Percentiles rank a stretch among this genome's conserved stretches.
These are phyloP conservation scores for Alviniconcha strummeri DNA, from an alignment of 2,888 invertebrate genomes.

Conservation along the genomic window DNA sequence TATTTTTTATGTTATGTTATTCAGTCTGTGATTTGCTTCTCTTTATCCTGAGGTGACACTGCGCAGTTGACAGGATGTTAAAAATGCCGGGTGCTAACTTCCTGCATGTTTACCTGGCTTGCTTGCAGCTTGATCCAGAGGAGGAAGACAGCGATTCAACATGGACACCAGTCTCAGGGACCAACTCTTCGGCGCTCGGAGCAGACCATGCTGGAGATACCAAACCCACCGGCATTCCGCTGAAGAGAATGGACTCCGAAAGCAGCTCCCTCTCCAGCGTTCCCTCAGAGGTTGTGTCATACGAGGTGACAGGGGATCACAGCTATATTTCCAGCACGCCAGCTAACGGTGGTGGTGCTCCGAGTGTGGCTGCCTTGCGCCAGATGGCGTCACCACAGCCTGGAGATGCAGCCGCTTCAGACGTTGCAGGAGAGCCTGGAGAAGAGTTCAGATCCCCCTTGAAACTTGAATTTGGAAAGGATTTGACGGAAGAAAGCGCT, in stretches of 20 bases:
- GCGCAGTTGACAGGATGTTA: too few relatives aligned
- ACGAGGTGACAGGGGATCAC: neutral
- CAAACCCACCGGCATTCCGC: too few relatives aligned
- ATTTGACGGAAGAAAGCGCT: neutral
- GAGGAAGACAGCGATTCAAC: too few relatives aligned
- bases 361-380: neutral
- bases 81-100: too few relatives aligned
- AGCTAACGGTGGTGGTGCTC: neutral
- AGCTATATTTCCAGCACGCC: neutral
- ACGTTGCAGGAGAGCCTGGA: neutral
- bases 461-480: neutral
- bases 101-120: too few relatives aligned
- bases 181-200: too few relatives aligned
- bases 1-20: too few relatives aligned
- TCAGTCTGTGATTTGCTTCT: too few relatives aligned
- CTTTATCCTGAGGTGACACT: too few relatives aligned
- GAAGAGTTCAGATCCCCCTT: neutral
- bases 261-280: neutral
- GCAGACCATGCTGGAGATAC: too few relatives aligned
- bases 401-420: neutral
- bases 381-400: neutral
- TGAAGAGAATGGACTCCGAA: slow-evolving; percentile 12
- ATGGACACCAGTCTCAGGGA: too few relatives aligned
- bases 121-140: too few relatives aligned
- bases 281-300: slow-evolving; percentile 1